Evolutionary conservation across 1,140 invertebrate genomes (phyloP), one percentile per base, ranked within the genome.

Genomic region (Leptestheria dahalacensis): DNA sequence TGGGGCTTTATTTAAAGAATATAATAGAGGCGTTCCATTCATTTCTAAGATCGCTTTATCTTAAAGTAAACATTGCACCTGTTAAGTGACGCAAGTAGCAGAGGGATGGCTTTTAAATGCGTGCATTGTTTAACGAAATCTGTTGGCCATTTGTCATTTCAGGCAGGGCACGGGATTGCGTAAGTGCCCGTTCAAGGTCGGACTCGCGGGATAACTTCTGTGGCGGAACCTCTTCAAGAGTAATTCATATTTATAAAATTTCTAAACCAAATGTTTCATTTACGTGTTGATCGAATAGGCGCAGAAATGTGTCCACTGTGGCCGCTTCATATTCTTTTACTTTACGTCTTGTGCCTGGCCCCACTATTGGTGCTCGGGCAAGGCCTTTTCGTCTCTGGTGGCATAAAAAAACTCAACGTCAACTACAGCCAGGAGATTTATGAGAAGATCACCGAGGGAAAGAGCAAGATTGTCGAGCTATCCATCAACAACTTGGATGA

Each of bases 301-400:
- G 25, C 24, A 15, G 63, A 48, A 29, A 80, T 80, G 78, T 81
- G 78, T 72, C 78, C 79, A 2, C 71, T 81, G 65, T 80, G 78
- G 77, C 78, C 78, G 20, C 65, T 79, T 3, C 79, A 80, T 65
- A 70, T 78, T 48, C 68, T 79, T 28, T 65, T 79, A 6, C 65
- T 79, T 60, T 81, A 80, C 68, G 58, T 78, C 1, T 63, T 78
- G 58, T 68, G 73, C 25, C 61, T 79, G 25, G 69, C 72, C 51
- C 77, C 78, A 0, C 62, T 79, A 33, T 78, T 77, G 74, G 70
- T 78, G 24, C 60, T 78, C 3, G 75, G 75, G 54, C 72, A 77
- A 61, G 67, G 70, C 2, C 69, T 71, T 11, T 72, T 76, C 0
- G 63, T 61, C 12, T 28, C 65, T 12, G 65, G 64, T 9, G 63